Percentiles rank a stretch among this genome's conserved stretches.
Conservation (phyloP, 1,140 invertebrate genomes). For the Brachionus sp. region DNA sequence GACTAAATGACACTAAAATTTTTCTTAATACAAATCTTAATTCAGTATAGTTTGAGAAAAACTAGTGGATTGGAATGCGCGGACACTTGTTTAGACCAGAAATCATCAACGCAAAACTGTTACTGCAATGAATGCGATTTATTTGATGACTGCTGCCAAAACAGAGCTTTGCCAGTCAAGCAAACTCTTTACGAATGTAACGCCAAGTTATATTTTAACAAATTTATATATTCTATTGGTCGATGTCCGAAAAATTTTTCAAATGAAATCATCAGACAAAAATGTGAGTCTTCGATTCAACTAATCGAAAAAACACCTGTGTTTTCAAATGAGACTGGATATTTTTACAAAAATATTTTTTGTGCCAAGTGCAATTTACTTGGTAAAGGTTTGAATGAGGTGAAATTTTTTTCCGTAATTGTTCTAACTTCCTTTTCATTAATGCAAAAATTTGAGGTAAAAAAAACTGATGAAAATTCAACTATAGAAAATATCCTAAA, state of each 20-base stretch:
- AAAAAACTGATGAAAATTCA: neutral
- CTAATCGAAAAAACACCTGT: neutral
- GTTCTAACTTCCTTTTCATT: neutral
- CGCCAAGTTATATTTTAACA: neutral
- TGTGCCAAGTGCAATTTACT: neutral
- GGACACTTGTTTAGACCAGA: neutral
- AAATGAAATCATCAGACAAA: neutral
- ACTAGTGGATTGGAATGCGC: neutral
- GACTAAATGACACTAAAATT: neutral
- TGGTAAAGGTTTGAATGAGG: neutral
- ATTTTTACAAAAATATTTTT: slow-evolving; percentile 1
- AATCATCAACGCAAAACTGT: neutral
- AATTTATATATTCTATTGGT: neutral
- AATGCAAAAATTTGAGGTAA: neutral
- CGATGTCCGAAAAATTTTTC: neutral
- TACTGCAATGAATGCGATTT: neutral
- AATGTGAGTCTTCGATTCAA: neutral
- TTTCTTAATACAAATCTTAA: neutral
- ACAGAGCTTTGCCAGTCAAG: neutral
- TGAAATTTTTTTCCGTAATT: neutral
- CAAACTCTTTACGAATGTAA: neutral
- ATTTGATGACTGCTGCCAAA: neutral
- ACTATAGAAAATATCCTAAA: neutral
- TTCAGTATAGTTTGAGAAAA: neutral
- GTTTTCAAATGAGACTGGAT: neutral